Evolutionary conservation across 1,140 invertebrate species (phyloP).

Genomic region (Rhopalosiphum padi): DNA sequence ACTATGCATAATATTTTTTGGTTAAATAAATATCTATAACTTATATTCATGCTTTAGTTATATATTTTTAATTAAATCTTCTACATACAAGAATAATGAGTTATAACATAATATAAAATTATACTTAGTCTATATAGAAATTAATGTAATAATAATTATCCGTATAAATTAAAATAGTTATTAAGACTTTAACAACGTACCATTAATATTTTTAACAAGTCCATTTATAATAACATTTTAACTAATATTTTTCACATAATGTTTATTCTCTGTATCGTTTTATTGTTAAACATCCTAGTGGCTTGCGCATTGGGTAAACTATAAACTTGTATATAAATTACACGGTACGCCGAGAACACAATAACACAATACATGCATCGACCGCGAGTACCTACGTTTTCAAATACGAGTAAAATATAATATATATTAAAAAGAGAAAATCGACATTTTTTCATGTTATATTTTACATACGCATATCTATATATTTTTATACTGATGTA

Average conservation of each 20-base stretch:
- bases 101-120: background rate
- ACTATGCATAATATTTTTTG: background rate
- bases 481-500: background rate
- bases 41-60: background rate
- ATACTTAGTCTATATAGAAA: background rate
- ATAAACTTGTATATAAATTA: conserved; percentile 38
- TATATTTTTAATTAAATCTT: conserved; percentile 6
- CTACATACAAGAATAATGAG: background rate
- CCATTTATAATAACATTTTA: background rate
- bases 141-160: background rate
- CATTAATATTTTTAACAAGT: conserved; percentile 12
- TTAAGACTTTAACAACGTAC: conserved; percentile 13
- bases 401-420: background rate
- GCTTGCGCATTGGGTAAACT: background rate
- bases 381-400: background rate
- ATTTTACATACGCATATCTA: background rate
- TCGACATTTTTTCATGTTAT: background rate
- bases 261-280: background rate
- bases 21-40: background rate
- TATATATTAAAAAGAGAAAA: conserved; percentile 14
- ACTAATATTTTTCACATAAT: conserved; percentile 13
- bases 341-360: background rate
- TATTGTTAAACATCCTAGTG: background rate
- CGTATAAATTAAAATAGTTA: conserved; percentile 7
- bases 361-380: conserved; percentile 24